Evolutionary conservation across 2,797 vertebrate species (phyloP).

Genomic region (Uromys caudimaculatus): DNA sequence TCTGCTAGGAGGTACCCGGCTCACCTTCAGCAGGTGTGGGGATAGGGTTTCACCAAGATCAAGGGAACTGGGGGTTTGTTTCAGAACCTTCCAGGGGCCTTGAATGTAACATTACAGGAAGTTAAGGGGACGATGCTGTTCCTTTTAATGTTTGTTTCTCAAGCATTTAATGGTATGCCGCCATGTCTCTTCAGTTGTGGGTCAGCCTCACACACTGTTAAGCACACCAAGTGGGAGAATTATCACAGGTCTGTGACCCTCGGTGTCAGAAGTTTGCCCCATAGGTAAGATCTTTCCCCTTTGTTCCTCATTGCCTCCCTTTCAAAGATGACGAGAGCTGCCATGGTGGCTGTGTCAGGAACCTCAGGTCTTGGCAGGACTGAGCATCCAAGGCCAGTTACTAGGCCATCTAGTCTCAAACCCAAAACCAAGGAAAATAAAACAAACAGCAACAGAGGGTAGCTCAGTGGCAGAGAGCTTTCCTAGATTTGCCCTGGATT

Average conservation of each 20-base stretch:
- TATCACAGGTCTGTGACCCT: background rate
- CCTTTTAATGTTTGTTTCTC: background rate
- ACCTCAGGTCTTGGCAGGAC: background rate
- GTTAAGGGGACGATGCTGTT: background rate
- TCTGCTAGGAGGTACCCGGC: background rate
- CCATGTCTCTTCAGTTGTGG: background rate
- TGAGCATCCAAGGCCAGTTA: background rate
- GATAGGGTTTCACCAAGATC: background rate
- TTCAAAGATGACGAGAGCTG: background rate
- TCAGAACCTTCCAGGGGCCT: background rate
- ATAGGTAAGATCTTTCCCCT: background rate
- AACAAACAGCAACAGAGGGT: background rate
- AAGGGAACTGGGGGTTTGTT: fast-evolving
- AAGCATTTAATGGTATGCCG: background rate
- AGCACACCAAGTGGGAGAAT: background rate
- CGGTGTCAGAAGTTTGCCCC: background rate
- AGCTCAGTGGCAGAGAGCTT: background rate
- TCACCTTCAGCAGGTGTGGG: background rate
- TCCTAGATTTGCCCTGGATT: background rate
- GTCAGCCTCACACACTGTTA: background rate
- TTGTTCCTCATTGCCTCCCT: background rate
- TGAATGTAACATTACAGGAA: background rate
- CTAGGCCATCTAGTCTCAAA: background rate
- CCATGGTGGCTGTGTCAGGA: background rate
- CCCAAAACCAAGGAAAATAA: background rate